Evolutionary conservation across 2,797 vertebrate species (phyloP).

Genomic region (Silurus aristotelis): DNA sequence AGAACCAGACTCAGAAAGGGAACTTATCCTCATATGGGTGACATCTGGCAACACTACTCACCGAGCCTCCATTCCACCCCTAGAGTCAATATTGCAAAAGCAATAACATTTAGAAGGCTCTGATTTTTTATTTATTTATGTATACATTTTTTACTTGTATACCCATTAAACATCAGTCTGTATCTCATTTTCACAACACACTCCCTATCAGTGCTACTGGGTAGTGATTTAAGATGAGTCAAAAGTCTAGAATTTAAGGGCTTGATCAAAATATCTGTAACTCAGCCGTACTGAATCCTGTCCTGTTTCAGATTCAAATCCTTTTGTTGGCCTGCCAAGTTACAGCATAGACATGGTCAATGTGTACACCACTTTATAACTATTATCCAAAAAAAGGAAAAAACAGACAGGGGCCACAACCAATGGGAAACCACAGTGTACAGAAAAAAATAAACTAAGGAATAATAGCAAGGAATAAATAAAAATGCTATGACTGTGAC

Average conservation of each 20-base stretch:
- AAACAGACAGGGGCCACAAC: neutral
- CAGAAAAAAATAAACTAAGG: neutral
- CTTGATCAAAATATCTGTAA: neutral
- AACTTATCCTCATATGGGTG: too few relatives aligned
- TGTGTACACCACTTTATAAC: neutral
- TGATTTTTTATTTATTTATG: neutral
- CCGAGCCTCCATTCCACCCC: neutral
- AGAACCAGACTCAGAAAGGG: too few relatives aligned
- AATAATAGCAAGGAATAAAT: neutral
- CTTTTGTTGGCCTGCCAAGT: neutral
- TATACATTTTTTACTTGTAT: neutral
- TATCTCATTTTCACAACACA: neutral
- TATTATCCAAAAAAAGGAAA: neutral
- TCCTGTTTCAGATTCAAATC: neutral
- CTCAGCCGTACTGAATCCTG: neutral
- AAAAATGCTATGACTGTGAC: neutral
- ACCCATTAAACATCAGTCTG: neutral
- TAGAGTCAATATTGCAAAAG: neutral
- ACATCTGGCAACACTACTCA: neutral
- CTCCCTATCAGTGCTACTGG: neutral
- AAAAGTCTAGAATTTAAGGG: neutral
- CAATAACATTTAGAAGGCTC: neutral
- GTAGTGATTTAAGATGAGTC: neutral
- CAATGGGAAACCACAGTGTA: neutral
- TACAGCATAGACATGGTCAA: neutral